Evolutionary conservation across 2,888 invertebrate species (phyloP), one percentile per base, ranked within the genome.

Genomic region (Prosopocoilus inquinatus): DNA sequence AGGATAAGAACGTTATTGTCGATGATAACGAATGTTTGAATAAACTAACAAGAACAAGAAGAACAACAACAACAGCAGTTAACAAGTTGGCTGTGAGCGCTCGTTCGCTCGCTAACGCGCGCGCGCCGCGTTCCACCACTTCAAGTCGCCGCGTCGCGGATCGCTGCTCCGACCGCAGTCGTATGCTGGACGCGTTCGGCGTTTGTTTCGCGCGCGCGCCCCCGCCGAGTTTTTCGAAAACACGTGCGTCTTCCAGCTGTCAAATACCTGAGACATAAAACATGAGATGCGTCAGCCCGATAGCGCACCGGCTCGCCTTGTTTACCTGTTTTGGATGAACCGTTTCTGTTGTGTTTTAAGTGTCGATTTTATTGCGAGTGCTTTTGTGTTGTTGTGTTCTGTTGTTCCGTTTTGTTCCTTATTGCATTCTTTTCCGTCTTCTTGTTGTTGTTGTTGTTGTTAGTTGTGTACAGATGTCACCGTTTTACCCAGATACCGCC

Each of bases 41-140:
- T 50, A 43, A 44, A 49, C 48, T 48, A 13, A 15, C 16, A 48
- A 56, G 35, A 52, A 52, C 46, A 55, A 47, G 12, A 52, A 15
- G 55, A 41, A 57, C 60, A 52, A 52, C 46, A 55, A 47, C 16
- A 52, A 15, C 57, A 41, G 58, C 60, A 60, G 55, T 51, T 51
- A 50, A 51, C 55, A 53, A 43, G 49, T 62, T 45, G 46, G 56
- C 50, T 52, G 50, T 46, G 50, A 51, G 54, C 43, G 34, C 36
- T 50, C 51, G 53, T 53, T 51, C 20, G 20, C 20, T n/a, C 20
- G 20, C 20, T 7, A 7, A 4, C 20, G 20, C 55, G 59, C 57
- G 56, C 59, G 58, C 54, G 56, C 52, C 52, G 47, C 50, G 45
- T 59, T 53, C 61, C 63, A 58, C 60, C 60, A 62, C 61, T 55